These are phyloP conservation scores for Amblyornis subalaris DNA, from an alignment of 2,113 vertebrate species.

Conservation along the genomic window DNA sequence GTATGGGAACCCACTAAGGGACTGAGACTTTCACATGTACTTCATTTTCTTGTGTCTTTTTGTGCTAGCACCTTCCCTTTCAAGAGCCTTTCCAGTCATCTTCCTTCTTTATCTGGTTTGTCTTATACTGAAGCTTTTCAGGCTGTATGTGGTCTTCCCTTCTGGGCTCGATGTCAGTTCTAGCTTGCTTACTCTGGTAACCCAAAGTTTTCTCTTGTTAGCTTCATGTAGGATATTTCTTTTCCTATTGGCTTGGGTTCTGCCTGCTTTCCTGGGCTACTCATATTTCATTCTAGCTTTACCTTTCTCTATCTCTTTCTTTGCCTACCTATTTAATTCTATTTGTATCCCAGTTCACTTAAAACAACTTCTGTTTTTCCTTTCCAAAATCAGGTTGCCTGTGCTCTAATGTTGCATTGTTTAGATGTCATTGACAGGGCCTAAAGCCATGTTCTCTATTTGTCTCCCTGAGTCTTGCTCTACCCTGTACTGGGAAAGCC, in stretches of 20 bases:
- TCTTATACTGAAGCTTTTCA: not conserved
- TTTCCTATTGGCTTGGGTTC: not conserved
- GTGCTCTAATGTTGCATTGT: fast-evolving
- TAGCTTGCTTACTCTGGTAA: not conserved
- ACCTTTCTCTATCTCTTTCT: not conserved
- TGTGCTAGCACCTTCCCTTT: not conserved
- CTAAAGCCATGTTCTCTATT: not conserved
- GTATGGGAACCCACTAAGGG: not conserved
- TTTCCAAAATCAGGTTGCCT: not conserved
- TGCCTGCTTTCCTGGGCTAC: not conserved
- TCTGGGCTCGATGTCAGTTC: not conserved
- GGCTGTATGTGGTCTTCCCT: not conserved
- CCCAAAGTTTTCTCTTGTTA: not conserved
- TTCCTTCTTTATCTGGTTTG: not conserved
- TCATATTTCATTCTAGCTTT: not conserved
- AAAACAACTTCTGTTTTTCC: not conserved
- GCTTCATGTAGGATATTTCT: not conserved
- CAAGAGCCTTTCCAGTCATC: not conserved
- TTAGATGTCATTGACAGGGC: not conserved
- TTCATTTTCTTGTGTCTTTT: not conserved
- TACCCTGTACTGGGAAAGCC: not conserved
- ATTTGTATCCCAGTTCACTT: not conserved
- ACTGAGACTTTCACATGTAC: not conserved
- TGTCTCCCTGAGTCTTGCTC: not conserved
- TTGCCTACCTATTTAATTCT: not conserved